Conservation (phyloP, 1,140 invertebrate species). For the Sitophilus oryzae region DNA sequence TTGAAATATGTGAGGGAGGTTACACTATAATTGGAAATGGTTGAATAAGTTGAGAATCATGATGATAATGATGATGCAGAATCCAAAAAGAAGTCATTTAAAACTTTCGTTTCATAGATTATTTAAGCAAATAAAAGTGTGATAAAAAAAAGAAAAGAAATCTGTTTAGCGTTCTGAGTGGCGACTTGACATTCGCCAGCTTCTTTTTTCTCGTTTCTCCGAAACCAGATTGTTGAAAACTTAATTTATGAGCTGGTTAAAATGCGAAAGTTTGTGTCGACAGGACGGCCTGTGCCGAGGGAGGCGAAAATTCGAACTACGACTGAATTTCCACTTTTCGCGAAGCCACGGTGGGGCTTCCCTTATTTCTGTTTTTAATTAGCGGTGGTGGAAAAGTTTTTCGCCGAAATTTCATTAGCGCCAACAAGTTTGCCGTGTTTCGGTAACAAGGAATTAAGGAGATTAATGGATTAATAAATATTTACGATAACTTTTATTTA, state of each 20-base stretch:
- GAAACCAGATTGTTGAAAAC: background rate
- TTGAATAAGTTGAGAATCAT: too few relatives aligned
- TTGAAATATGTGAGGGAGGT: too few relatives aligned
- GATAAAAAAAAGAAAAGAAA: too few relatives aligned
- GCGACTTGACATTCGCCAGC: background rate
- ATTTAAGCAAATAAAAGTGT: too few relatives aligned
- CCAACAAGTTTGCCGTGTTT: background rate
- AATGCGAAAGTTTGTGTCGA: background rate
- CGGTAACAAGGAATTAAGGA: too few relatives aligned
- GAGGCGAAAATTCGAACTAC: background rate
- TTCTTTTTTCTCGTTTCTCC: background rate
- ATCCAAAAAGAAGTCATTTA: too few relatives aligned
- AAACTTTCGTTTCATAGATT: too few relatives aligned
- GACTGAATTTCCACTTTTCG: background rate
- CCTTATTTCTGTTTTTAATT: background rate
- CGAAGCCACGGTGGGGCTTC: too few relatives aligned
- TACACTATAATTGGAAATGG: too few relatives aligned
- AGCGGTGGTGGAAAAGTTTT: background rate
- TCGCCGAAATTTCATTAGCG: background rate
- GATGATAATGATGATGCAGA: too few relatives aligned
- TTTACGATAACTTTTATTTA: too few relatives aligned
- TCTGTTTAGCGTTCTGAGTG: background rate
- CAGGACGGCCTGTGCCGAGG: background rate
- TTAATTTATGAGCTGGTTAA: background rate
- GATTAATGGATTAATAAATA: too few relatives aligned